Evolutionary conservation across 2,797 vertebrate species (phyloP).

Genomic region (Labeo calbasu): DNA sequence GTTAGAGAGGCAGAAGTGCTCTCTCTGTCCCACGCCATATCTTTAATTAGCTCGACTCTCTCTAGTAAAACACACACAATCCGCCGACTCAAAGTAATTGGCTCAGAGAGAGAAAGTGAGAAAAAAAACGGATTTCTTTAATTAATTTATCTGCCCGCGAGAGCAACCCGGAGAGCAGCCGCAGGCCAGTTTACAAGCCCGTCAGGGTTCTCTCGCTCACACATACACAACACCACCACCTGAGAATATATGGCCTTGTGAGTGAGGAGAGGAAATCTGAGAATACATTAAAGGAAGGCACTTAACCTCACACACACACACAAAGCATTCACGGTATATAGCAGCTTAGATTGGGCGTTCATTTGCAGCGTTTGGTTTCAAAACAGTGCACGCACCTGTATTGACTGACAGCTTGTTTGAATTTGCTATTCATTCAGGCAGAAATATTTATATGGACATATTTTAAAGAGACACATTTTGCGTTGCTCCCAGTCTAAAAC

Average conservation of each 20-base stretch:
- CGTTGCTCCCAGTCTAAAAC: background rate
- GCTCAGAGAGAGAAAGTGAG: slow-evolving; percentile 67
- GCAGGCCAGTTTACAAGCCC: slow-evolving; percentile 90
- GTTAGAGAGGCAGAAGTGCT: slow-evolving; percentile 54
- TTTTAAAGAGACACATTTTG: slow-evolving; percentile 25
- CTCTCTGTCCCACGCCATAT: slow-evolving; percentile 81
- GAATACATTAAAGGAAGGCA: slow-evolving; percentile 45
- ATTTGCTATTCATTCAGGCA: slow-evolving; percentile 29
- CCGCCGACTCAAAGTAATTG: slow-evolving; percentile 93
- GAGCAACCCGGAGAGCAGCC: slow-evolving; percentile 87
- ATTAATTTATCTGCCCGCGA: slow-evolving; percentile 95
- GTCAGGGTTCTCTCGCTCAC: slow-evolving; percentile 57
- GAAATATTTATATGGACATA: slow-evolving; percentile 32
- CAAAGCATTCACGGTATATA: background rate
- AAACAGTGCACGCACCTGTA: slow-evolving; percentile 16
- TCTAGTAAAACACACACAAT: slow-evolving; percentile 89
- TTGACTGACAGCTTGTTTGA: slow-evolving; percentile 46
- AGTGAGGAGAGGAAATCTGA: slow-evolving; percentile 39
- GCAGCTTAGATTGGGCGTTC: slow-evolving; percentile 24
- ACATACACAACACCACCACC: slow-evolving; percentile 22
- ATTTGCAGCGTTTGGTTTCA: slow-evolving; percentile 19
- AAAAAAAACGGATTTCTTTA: slow-evolving; percentile 78
- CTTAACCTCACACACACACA: slow-evolving; percentile 23
- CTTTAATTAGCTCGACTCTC: slow-evolving; percentile 90
- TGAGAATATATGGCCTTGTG: slow-evolving; percentile 46